Evolutionary conservation across 2,113 vertebrate species (phyloP).

Genomic region (Mirounga angustirostris): DNA sequence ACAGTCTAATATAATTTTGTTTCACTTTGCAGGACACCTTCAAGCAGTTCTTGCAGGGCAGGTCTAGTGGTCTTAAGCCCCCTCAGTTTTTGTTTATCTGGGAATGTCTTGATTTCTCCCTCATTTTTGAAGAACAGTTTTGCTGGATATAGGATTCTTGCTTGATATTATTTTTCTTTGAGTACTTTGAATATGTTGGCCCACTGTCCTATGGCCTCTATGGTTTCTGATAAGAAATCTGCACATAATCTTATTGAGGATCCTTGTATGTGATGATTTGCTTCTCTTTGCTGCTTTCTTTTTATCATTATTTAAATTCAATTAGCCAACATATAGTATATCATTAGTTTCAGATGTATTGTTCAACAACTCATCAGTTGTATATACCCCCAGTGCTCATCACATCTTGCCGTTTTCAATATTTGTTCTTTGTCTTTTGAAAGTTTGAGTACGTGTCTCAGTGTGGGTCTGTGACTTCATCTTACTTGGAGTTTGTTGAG

Average conservation of each 20-base stretch:
- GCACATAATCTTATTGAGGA: not conserved
- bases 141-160: not conserved
- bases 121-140: not conserved
- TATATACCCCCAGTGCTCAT: not conserved
- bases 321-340: not conserved
- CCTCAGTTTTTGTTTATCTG: not conserved
- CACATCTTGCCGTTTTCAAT: not conserved
- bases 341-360: not conserved
- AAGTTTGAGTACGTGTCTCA: not conserved
- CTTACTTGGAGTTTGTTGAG: not conserved
- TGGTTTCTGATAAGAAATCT: not conserved
- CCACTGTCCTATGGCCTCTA: not conserved
- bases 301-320: not conserved
- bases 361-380: not conserved
- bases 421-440: not conserved
- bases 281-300: not conserved
- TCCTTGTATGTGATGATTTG: not conserved
- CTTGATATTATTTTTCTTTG: not conserved
- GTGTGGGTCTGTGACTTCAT: not conserved
- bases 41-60: not conserved
- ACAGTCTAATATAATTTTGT: not conserved
- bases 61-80: not conserved
- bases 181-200: not conserved
- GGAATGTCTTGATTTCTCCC: not conserved
- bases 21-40: not conserved